Conservation (phyloP, 1,140 invertebrate species). For the Penaeus vannamei region DNA sequence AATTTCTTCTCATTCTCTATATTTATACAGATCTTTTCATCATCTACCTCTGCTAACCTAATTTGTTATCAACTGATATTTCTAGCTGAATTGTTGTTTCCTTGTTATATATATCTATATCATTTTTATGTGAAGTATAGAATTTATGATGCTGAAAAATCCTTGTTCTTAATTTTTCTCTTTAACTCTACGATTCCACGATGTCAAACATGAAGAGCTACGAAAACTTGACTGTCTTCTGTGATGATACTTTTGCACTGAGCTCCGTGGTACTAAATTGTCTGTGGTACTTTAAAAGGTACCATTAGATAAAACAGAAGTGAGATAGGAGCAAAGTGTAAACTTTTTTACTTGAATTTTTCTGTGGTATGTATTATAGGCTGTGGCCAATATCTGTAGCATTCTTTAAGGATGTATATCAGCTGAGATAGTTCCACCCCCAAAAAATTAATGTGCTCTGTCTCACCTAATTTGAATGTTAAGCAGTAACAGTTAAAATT, state of each 20-base stretch:
- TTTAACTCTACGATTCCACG: constrained; percentile 57
- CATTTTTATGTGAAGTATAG: constrained; percentile 30
- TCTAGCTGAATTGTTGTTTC: constrained; percentile 8
- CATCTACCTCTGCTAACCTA: constrained; percentile 21
- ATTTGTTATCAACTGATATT: constrained; percentile 35
- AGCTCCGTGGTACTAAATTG: constrained; percentile 40
- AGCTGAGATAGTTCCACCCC: constrained; percentile 19
- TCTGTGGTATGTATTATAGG: constrained; percentile 45
- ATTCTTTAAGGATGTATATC: constrained; percentile 36
- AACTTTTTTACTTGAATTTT: constrained; percentile 57
- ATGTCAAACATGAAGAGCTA: constrained; percentile 60
- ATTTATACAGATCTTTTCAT: constrained; percentile 36
- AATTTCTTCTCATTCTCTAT: constrained; percentile 18
- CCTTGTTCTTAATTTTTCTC: too few relatives aligned
- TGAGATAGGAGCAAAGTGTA: constrained; percentile 53
- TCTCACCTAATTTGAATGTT: background rate
- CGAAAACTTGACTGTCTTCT: constrained; percentile 60
- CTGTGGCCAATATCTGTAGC: constrained; percentile 51
- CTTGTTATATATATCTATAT: constrained; percentile 40
- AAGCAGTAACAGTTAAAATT: background rate
- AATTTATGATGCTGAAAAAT: constrained; percentile 19
- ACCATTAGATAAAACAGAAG: constrained; percentile 44
- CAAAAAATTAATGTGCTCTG: background rate
- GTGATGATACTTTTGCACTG: constrained; percentile 58
- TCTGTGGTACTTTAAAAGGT: constrained; percentile 20